Evolutionary conservation across 2,888 invertebrate genomes (phyloP), one percentile per base, ranked within the genome.

Genomic region (Apodemia hepburni): DNA sequence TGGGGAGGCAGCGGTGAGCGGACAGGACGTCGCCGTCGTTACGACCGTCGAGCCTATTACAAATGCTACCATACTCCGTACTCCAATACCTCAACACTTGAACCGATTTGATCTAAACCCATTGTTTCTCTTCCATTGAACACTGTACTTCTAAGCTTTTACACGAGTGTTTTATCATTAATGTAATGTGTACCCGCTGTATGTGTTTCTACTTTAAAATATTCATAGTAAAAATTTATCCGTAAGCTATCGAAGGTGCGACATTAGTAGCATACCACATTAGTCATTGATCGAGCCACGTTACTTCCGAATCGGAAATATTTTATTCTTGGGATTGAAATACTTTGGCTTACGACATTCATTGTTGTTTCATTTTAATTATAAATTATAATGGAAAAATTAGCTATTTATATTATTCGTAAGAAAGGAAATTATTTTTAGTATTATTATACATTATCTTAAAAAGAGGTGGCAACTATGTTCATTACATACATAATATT

Each of bases 301-400:
- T 84, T 86, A 89, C 91, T 91, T 91, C 91, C 91, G 91, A 91
- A 89, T 91, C 91, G 90, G 90, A 90, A 90, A 90, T 87, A 84
- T 86, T 81, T 82, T 88, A 86, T 86, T 86, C 84, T 80, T 79
- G 78, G 82, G 81, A 84, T 82, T 74, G 78, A 74, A 83, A 79
- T 81, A 80, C 79, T 76, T 72, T 77, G 77, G 82, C 82, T 79
- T 83, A 82, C 65, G 63, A 66, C 64, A 64, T 65, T 69, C 51
- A 61, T 68, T 67, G 69, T 67, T 66, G 66, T 64, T 64, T 59
- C 59, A 59, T 58, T 58, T 17, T 33, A 58, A 51, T 57, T 61
- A 58, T 61, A 42, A 27, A 61, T 59, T 66, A 27, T 58, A 18
- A 61, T 61, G 60, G 49, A 59, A 66, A 42, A 64, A 17, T 18